These are phyloP conservation scores for Tragopan temminckii DNA, from an alignment of 2,797 vertebrate genomes.

Conservation along the genomic window DNA sequence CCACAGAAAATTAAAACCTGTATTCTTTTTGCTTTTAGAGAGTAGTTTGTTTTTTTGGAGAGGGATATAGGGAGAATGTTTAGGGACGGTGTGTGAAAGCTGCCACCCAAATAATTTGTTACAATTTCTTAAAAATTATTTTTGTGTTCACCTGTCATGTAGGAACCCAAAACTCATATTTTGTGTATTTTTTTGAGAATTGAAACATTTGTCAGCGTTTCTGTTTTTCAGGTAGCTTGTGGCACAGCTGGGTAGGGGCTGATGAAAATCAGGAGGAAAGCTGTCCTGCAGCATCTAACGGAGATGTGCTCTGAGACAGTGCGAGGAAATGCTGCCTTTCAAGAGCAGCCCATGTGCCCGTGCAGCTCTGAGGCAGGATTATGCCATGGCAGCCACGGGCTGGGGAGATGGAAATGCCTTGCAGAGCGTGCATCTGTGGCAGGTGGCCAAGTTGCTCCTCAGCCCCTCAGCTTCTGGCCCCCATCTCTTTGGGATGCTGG, in stretches of 20 bases:
- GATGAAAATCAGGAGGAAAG: background rate
- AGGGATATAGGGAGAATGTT: background rate
- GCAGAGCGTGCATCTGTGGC: background rate
- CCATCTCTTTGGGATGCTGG: background rate
- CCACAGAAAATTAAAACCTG: background rate
- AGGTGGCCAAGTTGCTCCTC: rapidly evolving
- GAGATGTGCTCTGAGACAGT: background rate
- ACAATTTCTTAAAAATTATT: background rate
- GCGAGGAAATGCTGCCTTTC: background rate
- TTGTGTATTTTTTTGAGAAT: background rate
- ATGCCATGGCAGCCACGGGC: background rate
- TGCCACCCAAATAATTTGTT: background rate
- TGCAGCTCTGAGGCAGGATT: background rate
- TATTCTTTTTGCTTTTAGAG: background rate
- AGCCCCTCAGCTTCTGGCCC: background rate
- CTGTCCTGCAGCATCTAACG: background rate
- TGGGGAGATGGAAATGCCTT: background rate
- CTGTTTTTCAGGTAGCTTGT: background rate
- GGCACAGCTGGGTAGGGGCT: background rate
- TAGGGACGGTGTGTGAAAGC: background rate
- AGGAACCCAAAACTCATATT: background rate
- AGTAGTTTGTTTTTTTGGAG: background rate
- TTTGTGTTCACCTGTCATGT: background rate
- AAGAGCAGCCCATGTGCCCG: background rate
- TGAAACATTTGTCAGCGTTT: background rate